phyloP scores from a whole-genome alignment of 2,113 vertebrate genomes.

The Oophaga pumilio region DNA sequence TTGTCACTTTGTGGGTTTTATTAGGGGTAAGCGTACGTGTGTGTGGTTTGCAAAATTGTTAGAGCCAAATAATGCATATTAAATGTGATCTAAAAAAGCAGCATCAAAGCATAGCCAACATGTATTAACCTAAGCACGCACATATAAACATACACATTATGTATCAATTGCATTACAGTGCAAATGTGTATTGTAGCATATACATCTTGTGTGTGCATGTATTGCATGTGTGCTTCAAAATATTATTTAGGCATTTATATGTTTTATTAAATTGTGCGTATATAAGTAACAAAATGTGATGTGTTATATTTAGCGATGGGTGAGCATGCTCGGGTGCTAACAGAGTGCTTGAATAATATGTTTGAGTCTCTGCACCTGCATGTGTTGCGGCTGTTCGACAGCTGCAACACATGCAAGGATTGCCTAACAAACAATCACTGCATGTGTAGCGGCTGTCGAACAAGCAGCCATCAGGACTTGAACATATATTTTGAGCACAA shows the following conservation, averaged over 20 bases:
- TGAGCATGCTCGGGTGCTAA: too few species aligned
- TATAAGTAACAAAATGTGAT: neutral
- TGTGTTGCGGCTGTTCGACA: too few species aligned
- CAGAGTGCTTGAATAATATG: too few species aligned
- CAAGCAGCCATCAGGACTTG: too few species aligned
- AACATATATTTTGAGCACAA: too few species aligned
- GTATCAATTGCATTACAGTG: too few species aligned
- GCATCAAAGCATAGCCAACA: neutral
- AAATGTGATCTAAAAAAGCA: neutral
- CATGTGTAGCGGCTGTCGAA: too few species aligned
- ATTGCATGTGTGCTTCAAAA: neutral
- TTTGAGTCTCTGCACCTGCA: too few species aligned
- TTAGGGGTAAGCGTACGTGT: neutral
- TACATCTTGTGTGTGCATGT: neutral
- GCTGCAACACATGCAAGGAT: too few species aligned
- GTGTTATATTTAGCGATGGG: neutral
- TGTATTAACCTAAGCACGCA: neutral
- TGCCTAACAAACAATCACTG: too few species aligned
- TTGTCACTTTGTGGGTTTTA: neutral
- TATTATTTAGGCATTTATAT: neutral
- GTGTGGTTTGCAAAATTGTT: neutral
- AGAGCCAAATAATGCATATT: neutral
- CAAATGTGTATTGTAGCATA: neutral
- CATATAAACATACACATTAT: neutral
- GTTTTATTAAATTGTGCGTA: neutral